These are phyloP conservation scores for Camponotus floridanus DNA, from an alignment of 1,140 invertebrate genomes.

Conservation along the genomic window DNA sequence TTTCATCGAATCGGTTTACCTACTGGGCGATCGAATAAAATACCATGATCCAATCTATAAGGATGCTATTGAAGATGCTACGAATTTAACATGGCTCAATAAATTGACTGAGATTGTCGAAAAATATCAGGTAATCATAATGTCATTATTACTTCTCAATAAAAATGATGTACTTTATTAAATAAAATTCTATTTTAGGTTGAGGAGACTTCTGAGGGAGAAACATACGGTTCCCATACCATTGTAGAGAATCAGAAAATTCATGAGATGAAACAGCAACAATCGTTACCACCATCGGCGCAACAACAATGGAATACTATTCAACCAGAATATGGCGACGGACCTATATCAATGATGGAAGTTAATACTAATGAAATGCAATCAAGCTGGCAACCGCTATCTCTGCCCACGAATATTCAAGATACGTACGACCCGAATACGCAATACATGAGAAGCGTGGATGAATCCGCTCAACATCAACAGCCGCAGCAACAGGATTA, in stretches of 20 bases:
- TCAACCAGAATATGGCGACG: slow-evolving; percentile 76
- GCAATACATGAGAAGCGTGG: slow-evolving; percentile 74
- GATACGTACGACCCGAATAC: slow-evolving; percentile 75
- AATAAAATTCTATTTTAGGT: slow-evolving; percentile 63
- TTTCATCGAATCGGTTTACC: slow-evolving; percentile 89
- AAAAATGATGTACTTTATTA: slow-evolving; percentile 14
- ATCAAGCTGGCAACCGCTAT: slow-evolving; percentile 79
- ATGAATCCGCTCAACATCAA: slow-evolving; percentile 78
- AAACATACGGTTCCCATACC: slow-evolving; percentile 50
- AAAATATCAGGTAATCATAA: slow-evolving; percentile 77
- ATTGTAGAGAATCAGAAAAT: slow-evolving; percentile 59
- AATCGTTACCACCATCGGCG: slow-evolving; percentile 50
- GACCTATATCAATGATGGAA: slow-evolving; percentile 78
- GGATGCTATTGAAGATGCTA: slow-evolving; percentile 82
- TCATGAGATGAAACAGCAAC: slow-evolving; percentile 63
- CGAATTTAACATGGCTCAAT: slow-evolving; percentile 81
- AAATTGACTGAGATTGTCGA: slow-evolving; percentile 81
- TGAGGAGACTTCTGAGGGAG: slow-evolving; percentile 79
- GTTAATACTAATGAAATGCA: slow-evolving; percentile 72
- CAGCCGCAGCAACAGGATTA: slow-evolving; percentile 82
- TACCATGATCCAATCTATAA: slow-evolving; percentile 91
- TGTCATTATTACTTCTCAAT: neutral
- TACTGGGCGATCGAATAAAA: slow-evolving; percentile 91
- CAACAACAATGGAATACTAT: slow-evolving; percentile 74
- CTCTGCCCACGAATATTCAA: slow-evolving; percentile 74